Evolutionary conservation across 2,888 invertebrate genomes (phyloP).

Genomic region (Asteroscopus sphinx): DNA sequence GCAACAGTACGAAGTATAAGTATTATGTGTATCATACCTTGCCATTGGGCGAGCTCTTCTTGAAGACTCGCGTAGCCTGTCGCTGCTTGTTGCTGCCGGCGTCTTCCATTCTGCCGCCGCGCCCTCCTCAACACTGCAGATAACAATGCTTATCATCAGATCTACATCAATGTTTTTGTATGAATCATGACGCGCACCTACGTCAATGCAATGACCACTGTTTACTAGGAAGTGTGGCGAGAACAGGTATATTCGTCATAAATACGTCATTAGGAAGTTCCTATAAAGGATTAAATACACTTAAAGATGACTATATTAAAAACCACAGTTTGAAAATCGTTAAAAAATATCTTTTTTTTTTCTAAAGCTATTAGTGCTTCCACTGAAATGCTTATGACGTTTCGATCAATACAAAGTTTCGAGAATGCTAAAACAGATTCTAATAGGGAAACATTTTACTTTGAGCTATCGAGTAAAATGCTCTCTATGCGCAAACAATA

Average conservation of each 20-base stretch:
- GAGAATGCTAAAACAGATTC: conserved; percentile 1
- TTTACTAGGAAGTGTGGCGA: conserved; percentile 15
- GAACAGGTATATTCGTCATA: conserved; percentile 23
- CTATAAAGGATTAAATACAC: conserved; percentile 20
- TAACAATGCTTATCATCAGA: not conserved
- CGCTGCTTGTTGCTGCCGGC: conserved; percentile 92
- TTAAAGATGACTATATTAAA: conserved; percentile 12
- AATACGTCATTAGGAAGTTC: conserved; percentile 41
- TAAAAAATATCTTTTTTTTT: no score
- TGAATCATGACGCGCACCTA: not conserved
- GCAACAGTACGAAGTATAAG: no score
- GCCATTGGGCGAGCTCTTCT: conserved; percentile 99
- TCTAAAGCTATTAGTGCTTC: no score
- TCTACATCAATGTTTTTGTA: not conserved
- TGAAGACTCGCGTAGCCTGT: conserved; percentile 97
- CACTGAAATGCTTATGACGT: not conserved
- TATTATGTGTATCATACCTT: conserved; percentile 89
- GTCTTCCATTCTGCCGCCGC: conserved; percentile 92
- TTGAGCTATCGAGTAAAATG: conserved; percentile 1
- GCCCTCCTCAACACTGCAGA: conserved; percentile 83
- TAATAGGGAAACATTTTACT: not conserved
- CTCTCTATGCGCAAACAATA: conserved; percentile 9
- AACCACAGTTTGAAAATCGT: not conserved
- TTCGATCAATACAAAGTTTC: not conserved
- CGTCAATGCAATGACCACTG: conserved; percentile 24